Evolutionary conservation across 2,888 invertebrate species (phyloP).

Genomic region (Biston betularia): DNA sequence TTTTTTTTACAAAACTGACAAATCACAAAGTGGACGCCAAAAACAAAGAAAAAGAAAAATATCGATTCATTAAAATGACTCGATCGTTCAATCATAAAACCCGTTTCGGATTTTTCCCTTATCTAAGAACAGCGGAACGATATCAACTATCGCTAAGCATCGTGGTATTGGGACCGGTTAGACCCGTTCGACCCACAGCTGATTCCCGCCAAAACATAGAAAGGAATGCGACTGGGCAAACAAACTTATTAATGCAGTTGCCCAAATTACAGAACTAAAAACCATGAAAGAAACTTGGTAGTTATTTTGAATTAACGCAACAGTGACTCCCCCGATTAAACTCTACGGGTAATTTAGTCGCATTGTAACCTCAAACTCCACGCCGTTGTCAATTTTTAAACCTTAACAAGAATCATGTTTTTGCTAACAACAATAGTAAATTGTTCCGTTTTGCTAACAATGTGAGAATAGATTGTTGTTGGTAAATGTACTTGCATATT

Average conservation of each 20-base stretch:
- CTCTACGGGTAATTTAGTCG: background rate
- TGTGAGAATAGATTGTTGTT: slow-evolving; percentile 1
- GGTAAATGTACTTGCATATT: slow-evolving; percentile 17
- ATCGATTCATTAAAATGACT: background rate
- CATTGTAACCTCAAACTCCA: slow-evolving; percentile 13
- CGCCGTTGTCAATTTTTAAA: slow-evolving; percentile 4
- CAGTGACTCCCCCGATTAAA: background rate
- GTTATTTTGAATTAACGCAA: background rate
- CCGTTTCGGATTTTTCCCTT: background rate
- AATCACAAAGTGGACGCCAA: no score
- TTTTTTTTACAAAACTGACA: no score
- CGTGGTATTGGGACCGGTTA: slow-evolving; percentile 33
- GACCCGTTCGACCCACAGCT: slow-evolving; percentile 43
- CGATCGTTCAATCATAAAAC: background rate
- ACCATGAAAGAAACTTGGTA: background rate
- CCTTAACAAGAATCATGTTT: slow-evolving; percentile 6
- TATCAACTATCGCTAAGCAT: slow-evolving; percentile 14
- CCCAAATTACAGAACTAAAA: background rate
- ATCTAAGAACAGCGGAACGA: slow-evolving; percentile 30
- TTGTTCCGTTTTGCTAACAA: slow-evolving; percentile 10
- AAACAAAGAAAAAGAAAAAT: background rate
- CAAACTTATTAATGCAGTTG: background rate
- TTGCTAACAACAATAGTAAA: slow-evolving; percentile 1
- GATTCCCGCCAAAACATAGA: slow-evolving; percentile 46
- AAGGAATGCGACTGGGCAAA: background rate